A percentile compares a stretch with the other conserved stretches of the same genome.
These are phyloP conservation scores for Protonibea diacanthus DNA, from an alignment of 2,797 vertebrate species.

Conservation along the genomic window DNA sequence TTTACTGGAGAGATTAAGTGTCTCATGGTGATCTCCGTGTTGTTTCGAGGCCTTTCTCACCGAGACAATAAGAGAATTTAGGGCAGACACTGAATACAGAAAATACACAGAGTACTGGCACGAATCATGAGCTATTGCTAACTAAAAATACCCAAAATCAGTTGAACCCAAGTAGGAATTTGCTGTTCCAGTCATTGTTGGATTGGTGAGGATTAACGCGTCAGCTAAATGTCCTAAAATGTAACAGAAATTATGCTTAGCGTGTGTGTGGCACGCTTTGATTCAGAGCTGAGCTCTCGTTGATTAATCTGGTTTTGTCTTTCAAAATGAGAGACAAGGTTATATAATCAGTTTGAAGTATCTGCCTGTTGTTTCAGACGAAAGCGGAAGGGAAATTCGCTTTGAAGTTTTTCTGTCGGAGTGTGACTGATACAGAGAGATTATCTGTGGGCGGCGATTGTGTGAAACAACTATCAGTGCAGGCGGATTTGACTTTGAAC, in stretches of 20 bases:
- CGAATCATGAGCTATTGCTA: slow-evolving; percentile 15
- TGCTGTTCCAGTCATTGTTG: slow-evolving; percentile 23
- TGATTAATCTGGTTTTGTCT: slow-evolving; percentile 69
- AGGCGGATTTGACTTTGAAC: slow-evolving; percentile 48
- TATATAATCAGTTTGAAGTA: slow-evolving; percentile 55
- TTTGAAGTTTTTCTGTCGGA: slow-evolving; percentile 52
- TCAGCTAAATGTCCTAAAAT: slow-evolving; percentile 39
- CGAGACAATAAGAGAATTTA: slow-evolving; percentile 28
- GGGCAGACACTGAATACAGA: slow-evolving; percentile 4
- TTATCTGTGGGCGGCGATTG: slow-evolving; percentile 55
- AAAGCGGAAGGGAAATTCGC: slow-evolving; percentile 30
- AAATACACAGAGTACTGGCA: slow-evolving; percentile 13
- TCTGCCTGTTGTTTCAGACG: slow-evolving; percentile 57
- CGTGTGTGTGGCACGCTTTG: slow-evolving; percentile 44
- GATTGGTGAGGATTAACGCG: slow-evolving; percentile 40
- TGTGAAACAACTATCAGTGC: slow-evolving; percentile 54
- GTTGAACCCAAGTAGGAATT: slow-evolving; percentile 22
- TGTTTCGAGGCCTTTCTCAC: background rate
- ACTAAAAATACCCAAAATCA: slow-evolving; percentile 46
- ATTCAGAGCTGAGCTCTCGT: slow-evolving; percentile 38
- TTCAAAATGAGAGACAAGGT: slow-evolving; percentile 54
- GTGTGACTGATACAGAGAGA: slow-evolving; percentile 48
- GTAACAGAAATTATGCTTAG: slow-evolving; percentile 38
- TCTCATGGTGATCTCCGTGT: background rate
- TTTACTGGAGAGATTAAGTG: slow-evolving; percentile 8